Percentiles rank a stretch among this genome's conserved stretches.
phyloP scores from a whole-genome alignment of 2,113 vertebrate genomes.

The Terrapene triunguis region DNA sequence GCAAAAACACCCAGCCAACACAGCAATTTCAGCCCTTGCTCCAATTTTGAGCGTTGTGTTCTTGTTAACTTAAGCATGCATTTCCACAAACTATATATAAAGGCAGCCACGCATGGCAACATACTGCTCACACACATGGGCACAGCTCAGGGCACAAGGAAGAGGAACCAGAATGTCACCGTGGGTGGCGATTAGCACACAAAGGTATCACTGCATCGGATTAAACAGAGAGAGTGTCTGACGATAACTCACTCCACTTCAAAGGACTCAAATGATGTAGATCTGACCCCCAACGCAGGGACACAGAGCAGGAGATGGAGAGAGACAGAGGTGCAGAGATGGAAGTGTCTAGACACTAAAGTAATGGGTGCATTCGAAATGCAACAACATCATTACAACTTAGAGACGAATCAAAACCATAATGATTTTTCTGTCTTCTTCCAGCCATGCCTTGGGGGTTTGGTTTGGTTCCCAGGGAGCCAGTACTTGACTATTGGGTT shows the following conservation, averaged over 20 bases:
- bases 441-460: not conserved
- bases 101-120: not conserved
- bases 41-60: not conserved
- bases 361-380: not conserved
- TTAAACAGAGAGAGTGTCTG: not conserved
- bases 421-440: not conserved
- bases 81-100: not conserved
- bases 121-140: not conserved
- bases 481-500: not conserved
- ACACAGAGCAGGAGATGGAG: not conserved
- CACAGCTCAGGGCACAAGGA: not conserved
- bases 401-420: not conserved
- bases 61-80: not conserved
- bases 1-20: slow-evolving; percentile 34
- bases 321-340: not conserved
- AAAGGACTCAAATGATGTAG: not conserved
- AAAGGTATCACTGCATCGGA: not conserved
- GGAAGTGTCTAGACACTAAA: not conserved
- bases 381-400: not conserved
- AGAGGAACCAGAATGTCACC: not conserved
- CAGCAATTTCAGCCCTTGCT: slow-evolving; percentile 55
- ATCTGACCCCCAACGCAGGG: not conserved
- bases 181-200: slow-evolving; percentile 1
- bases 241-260: not conserved
- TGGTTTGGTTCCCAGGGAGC: not conserved